A percentile compares a stretch with the other conserved stretches of the same genome.
Conservation (phyloP, 2,888 invertebrate species). For the Pseudolycoriella hygida region DNA sequence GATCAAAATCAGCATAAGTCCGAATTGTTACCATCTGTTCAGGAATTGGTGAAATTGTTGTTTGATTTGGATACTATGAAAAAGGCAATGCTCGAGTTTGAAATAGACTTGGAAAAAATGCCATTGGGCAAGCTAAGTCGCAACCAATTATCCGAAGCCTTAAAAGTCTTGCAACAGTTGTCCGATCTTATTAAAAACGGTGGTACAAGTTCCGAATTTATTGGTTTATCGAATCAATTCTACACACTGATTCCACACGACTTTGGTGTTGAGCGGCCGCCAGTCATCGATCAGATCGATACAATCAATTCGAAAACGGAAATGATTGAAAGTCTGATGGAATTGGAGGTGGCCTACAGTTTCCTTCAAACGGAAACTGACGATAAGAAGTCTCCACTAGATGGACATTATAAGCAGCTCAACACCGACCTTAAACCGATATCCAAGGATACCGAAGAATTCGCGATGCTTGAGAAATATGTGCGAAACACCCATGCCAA, state of each 20-base stretch:
- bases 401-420: slow-evolving; percentile 73
- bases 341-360: slow-evolving; percentile 90
- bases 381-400: slow-evolving; percentile 43
- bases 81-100: slow-evolving; percentile 80
- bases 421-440: slow-evolving; percentile 64
- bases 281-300: slow-evolving; percentile 57
- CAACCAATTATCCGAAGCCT: slow-evolving; percentile 76
- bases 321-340: slow-evolving; percentile 84
- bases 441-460: slow-evolving; percentile 50
- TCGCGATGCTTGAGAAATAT: slow-evolving; percentile 53
- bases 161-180: slow-evolving; percentile 55
- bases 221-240: slow-evolving; percentile 84
- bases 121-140: slow-evolving; percentile 90
- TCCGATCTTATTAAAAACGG: slow-evolving; percentile 37
- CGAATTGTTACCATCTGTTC: slow-evolving; percentile 55
- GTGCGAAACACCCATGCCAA: slow-evolving; percentile 81
- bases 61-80: slow-evolving; percentile 90
- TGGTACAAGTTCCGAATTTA: slow-evolving; percentile 33
- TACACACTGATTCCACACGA: slow-evolving; percentile 92
- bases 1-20: slow-evolving; percentile 37
- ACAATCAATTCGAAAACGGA: slow-evolving; percentile 52
- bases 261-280: slow-evolving; percentile 72
- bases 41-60: slow-evolving; percentile 65
- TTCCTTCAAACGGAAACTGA: slow-evolving; percentile 45
- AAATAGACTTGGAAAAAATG: slow-evolving; percentile 95